Conservation (phyloP, 2,113 vertebrate genomes). For the Laterallus jamaicensis region DNA sequence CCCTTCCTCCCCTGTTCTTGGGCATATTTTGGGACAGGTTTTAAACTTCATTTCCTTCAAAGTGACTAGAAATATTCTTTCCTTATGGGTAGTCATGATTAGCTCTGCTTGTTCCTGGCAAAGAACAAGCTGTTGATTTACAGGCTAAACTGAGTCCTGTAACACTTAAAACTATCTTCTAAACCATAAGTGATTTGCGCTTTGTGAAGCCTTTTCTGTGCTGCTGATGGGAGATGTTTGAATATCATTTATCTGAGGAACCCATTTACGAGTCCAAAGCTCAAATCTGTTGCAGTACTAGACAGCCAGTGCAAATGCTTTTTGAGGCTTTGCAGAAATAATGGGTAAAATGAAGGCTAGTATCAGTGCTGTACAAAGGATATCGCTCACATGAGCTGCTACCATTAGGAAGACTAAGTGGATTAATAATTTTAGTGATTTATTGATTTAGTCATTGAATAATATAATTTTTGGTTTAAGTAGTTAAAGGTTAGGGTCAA, state of each 20-base stretch:
- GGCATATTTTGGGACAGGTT: neutral
- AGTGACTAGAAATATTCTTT: neutral
- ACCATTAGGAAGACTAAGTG: neutral
- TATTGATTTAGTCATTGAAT: neutral
- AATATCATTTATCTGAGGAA: neutral
- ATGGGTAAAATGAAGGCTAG: neutral
- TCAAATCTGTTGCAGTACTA: neutral
- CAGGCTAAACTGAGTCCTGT: neutral
- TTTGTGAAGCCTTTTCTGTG: neutral
- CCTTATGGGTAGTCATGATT: neutral
- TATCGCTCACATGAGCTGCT: neutral
- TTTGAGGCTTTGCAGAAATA: neutral
- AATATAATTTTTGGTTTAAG: neutral
- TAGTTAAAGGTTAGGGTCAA: neutral
- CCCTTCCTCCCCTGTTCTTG: neutral
- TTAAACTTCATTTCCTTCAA: neutral
- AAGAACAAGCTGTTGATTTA: neutral
- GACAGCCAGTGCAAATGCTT: neutral
- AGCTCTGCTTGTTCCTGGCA: neutral
- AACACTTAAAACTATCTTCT: neutral
- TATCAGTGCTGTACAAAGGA: neutral
- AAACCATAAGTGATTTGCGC: neutral
- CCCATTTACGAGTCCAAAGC: neutral
- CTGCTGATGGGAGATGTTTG: neutral
- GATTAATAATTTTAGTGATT: neutral